Base-by-base conservation (phyloP, 2,797 vertebrate genomes). In the Myripristis jacobus region DNA sequence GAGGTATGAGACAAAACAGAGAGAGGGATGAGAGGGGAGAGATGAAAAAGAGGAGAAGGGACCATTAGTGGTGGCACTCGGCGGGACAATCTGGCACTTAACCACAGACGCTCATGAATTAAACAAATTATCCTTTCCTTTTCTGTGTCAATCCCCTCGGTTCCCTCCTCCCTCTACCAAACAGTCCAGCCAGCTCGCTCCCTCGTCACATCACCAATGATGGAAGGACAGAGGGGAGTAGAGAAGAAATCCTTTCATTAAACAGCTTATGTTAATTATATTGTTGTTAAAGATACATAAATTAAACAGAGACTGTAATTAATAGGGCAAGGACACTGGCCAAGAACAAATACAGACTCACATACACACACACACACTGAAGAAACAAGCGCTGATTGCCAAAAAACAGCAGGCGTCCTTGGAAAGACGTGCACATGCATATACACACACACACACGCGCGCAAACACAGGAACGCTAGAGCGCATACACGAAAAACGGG, bases 31-130 rank as follows among this genome's bases (percentile, higher is more conserved):
- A 29, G 34, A 58, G 38, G 51, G 71, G 22, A 29, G 24, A 27
- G 44, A 34, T 6, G 1, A 34, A 44, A 62, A 41, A 63, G 38
- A 65, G 75, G 72, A 74, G 73, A 82, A 75, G 81, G 81, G 79
- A 82, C 86, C 89, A 92, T 92, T 92, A 92, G 88, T 1, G 57
- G 79, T 77, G 84, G 82, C 81, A 83, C 91, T 85, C 85, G 52
- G 78, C 56, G 76, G 89, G 89, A 90, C 84, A 76, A 92, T 88
- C 83, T 87, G 87, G 86, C 89, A 92, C 92, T 92, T 89, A 90
- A 91, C 88, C 87, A 88, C 85, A 91, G 87, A 89, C 79, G 61
- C 87, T 92, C 91, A 90, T 93, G 92, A 93, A 92, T 93, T 94
- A 93, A 92, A 93, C 92, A 92, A 93, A 92, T 92, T 72, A 93